Base-by-base conservation (phyloP, 2,888 invertebrate genomes). In the Cenopis cana region DNA sequence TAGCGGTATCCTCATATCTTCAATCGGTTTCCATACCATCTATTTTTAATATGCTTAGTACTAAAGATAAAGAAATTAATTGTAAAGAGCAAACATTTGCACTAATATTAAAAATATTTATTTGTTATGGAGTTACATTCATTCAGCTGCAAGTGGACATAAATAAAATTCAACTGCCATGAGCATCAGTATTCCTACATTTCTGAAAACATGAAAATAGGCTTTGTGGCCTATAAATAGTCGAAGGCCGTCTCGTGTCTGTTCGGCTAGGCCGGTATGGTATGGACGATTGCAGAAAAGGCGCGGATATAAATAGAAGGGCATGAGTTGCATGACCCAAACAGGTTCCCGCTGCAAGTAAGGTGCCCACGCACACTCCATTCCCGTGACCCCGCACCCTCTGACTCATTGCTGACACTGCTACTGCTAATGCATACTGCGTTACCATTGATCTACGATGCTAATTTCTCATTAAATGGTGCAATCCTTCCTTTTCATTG, bases 241-340 rank as follows among this genome's bases (percentile, higher is more conserved):
- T 78, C 77, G 82, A 85, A 84, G 83, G 85, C 79, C 83, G 78
- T 76, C 77, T 77, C 75, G 76, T 84, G 78, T 76, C 81, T 78
- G 73, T 76, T 76, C 66, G 55, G 69, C 72, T 79, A 76, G 77
- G 75, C 75, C 74, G 76, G 74, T 81, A 78, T 79, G 76, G 74
- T 81, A 78, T 79, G 75, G 80, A 81, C 81, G 83, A 85, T 85
- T 87, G 86, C 88, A 87, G 84, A 84, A 85, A 84, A 83, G 79
- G 81, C 80, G 77, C 75, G 81, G 86, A 81, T 91, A 90, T 89
- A 89, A 90, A 91, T 91, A 90, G 88, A 88, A 83, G 81, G 79
- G 85, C 86, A 87, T 84, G 86, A 87, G 89, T 89, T 91, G 88
- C 85, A 88, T 89, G 89, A 89, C 89, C 89, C 85, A 88, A 92